Base-by-base conservation (phyloP, 2,888 invertebrate genomes). In the Diabrotica balteata region DNA sequence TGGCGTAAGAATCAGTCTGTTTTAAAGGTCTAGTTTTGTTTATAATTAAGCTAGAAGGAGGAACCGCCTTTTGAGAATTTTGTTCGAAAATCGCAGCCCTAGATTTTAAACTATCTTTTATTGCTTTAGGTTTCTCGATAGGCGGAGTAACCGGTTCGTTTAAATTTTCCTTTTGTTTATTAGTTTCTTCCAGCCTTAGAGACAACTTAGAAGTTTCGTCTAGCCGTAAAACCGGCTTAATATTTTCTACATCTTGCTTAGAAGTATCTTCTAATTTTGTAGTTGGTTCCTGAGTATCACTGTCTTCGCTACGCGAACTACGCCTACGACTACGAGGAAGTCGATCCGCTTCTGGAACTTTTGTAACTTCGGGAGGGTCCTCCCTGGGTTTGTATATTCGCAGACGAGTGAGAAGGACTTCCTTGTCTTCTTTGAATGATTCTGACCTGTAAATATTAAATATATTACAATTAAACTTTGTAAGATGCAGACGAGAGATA, bases 401-500 rank as follows among this genome's bases (percentile, higher is more conserved):
- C 64, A 84, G 74, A n/a, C 82, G 74, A 8, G 80, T 80, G 55
- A 83, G 84, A 54, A 89, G 85, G 46, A 84, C 80, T 2, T 89
- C 89, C 67, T 87, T 88, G 65, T 84, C 81, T 73, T 90, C 90
- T 59, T 91, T 87, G 68, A 95, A 91, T 8, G 93, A 91, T 75
- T 94, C 94, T 1, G 93, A 91, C 71, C 93, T 91, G 67, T 43
- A 69, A 62, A 49, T 42, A 63, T 53, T 66, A 49, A 69, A 44
- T 10, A 11, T 53, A 46, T 46, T 11, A 54, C 44, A 58, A 11
- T 46, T 10, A 58, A 54, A 42, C 17, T 47, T 59, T 32, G 42
- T 10, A n/a, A 42, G 5, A 55, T 9, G 42, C 11, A 5, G 44
- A 2, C 4, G 6, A 46, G 42, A 55, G 10, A 17, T n/a, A 50